phyloP scores from a whole-genome alignment of 53 echinoderm and acorn worm genomes.

The Henricia sp. region DNA sequence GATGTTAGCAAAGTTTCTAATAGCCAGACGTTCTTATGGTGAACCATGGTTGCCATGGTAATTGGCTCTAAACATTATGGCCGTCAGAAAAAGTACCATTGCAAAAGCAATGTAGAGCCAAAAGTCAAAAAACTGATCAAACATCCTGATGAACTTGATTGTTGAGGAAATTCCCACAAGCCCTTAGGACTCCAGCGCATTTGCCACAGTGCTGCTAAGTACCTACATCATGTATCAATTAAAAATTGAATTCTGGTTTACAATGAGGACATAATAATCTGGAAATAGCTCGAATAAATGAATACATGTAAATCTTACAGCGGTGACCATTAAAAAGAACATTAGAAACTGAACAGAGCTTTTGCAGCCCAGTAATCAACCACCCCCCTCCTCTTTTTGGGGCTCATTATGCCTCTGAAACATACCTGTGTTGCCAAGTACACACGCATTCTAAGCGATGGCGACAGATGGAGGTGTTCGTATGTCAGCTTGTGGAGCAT shows the following conservation, averaged over 20 bases:
- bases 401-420: background rate
- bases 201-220: constrained; percentile 43
- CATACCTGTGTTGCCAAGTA: constrained; percentile 50
- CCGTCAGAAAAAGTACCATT: too few species aligned
- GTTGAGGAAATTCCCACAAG: background rate
- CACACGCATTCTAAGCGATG: constrained; percentile 28
- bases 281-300: background rate
- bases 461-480: constrained; percentile 31
- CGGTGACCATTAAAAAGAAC: too few species aligned
- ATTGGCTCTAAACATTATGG: too few species aligned
- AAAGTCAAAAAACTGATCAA: constrained; percentile 42
- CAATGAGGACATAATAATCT: too few species aligned
- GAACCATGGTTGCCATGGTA: too few species aligned
- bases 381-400: background rate
- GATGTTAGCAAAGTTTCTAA: too few species aligned
- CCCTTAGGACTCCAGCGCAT: constrained; percentile 21
- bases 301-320: too few species aligned
- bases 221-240: background rate
- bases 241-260: background rate
- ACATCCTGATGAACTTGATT: constrained; percentile 11
- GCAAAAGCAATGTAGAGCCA: too few species aligned
- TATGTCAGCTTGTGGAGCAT: constrained; percentile 17
- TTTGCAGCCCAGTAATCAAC: background rate
- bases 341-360: too few species aligned
- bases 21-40: too few species aligned